These are phyloP conservation scores for Adrianichthys oophorus DNA, from an alignment of 2,797 vertebrate genomes.

Conservation along the genomic window DNA sequence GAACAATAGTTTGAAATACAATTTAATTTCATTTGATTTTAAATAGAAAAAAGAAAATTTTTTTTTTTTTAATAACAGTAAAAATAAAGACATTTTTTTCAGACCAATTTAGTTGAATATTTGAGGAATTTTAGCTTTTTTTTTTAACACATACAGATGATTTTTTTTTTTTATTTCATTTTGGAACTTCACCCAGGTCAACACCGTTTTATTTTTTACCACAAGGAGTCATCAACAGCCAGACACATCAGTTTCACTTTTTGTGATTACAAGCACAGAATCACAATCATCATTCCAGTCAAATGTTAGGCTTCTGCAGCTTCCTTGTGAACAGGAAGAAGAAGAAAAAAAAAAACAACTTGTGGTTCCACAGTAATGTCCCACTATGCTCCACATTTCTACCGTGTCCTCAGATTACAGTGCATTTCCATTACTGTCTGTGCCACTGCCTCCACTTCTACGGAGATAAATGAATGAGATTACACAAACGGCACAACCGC, in stretches of 20 bases:
- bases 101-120: no score
- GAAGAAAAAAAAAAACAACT: conserved; percentile 10
- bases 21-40: no score
- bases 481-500: conserved; percentile 44
- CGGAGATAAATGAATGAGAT: conserved; percentile 60
- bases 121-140: neutral
- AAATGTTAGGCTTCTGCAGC: conserved; percentile 20
- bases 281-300: conserved; percentile 20
- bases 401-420: conserved; percentile 43
- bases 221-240: conserved; percentile 19
- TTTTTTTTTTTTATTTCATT: no score
- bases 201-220: conserved; percentile 37
- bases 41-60: no score
- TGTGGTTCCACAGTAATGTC: conserved; percentile 56
- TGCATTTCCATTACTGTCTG: conserved; percentile 62
- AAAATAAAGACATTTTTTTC: no score
- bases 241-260: conserved; percentile 32
- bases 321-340: conserved; percentile 3
- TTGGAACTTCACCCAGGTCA: neutral
- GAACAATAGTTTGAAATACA: no score
- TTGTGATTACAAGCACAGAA: conserved; percentile 16
- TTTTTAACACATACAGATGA: neutral
- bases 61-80: no score
- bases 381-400: conserved; percentile 40
- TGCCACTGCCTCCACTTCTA: conserved; percentile 75